Percentiles rank a stretch among this genome's conserved stretches.
Conservation (phyloP, 2,888 invertebrate genomes). For the Bimastos eiseni region DNA sequence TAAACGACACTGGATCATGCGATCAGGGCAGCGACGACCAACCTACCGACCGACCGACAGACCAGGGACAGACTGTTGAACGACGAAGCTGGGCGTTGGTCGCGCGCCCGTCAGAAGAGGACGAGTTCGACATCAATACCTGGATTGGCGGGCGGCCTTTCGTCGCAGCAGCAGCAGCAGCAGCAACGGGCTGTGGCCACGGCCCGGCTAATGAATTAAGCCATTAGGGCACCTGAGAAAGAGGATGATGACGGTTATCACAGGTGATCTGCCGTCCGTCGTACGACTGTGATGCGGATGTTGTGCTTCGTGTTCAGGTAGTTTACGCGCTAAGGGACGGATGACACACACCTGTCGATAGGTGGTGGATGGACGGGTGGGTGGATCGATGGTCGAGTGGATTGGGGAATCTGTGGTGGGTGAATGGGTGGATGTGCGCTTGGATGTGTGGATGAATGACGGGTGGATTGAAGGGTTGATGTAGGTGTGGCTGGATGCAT, state of each 20-base stretch:
- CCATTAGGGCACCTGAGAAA: background rate
- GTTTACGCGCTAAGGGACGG: background rate
- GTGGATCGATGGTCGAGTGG: no score
- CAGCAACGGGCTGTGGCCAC: no score
- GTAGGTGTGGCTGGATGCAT: no score
- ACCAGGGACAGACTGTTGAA: background rate
- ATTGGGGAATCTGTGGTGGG: no score
- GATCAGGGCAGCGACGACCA: no score
- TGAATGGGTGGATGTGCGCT: no score
- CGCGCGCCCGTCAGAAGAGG: background rate
- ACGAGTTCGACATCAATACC: background rate
- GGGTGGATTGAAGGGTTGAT: no score
- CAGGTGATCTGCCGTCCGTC: background rate
- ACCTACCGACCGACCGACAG: no score
- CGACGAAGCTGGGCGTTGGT: background rate
- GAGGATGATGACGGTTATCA: background rate
- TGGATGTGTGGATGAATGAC: no score
- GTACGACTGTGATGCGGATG: background rate
- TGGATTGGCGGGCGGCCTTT: background rate
- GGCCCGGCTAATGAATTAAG: background rate
- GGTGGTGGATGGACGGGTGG: background rate
- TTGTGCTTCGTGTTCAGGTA: background rate
- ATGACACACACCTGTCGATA: background rate
- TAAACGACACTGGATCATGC: background rate
- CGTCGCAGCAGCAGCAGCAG: background rate